A percentile compares a stretch with the other conserved stretches of the same genome.
Conservation (phyloP, 2,797 vertebrate species). For the Ara ararauna region DNA sequence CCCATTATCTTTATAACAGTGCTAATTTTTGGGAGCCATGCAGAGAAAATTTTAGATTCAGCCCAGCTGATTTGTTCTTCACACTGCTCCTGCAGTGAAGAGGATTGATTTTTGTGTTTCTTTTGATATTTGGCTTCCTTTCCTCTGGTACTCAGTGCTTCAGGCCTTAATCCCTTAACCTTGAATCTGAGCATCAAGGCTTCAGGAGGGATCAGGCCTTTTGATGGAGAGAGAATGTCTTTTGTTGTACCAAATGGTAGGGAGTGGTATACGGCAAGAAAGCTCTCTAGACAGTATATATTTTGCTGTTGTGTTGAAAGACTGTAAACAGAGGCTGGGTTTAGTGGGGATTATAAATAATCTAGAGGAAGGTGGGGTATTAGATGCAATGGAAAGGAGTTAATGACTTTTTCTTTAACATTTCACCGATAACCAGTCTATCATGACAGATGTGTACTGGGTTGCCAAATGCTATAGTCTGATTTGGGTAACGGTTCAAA, state of each 20-base stretch:
- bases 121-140: constrained; percentile 74
- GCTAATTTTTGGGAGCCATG: constrained; percentile 71
- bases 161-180: constrained; percentile 75
- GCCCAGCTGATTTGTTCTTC: constrained; percentile 73
- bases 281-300: constrained; percentile 22
- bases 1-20: constrained; percentile 47
- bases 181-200: constrained; percentile 60
- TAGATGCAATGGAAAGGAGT: constrained; percentile 12
- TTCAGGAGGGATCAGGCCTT: constrained; percentile 47
- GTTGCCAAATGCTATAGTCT: constrained; percentile 49
- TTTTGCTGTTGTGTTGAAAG: constrained; percentile 31
- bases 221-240: constrained; percentile 58
- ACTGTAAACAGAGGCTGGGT: constrained; percentile 34
- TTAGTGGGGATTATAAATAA: constrained; percentile 59
- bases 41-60: constrained; percentile 74
- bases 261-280: constrained; percentile 9
- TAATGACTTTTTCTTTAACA: constrained; percentile 61
- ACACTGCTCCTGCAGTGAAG: constrained; percentile 55
- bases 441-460: constrained; percentile 49
- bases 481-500: constrained; percentile 62
- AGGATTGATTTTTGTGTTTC: constrained; percentile 76
- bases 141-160: constrained; percentile 58
- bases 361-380: constrained; percentile 41
- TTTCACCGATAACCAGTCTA: constrained; percentile 58
- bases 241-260: constrained; percentile 55